Conservation (phyloP, 2,113 vertebrate genomes). For the Lepus timidus region DNA sequence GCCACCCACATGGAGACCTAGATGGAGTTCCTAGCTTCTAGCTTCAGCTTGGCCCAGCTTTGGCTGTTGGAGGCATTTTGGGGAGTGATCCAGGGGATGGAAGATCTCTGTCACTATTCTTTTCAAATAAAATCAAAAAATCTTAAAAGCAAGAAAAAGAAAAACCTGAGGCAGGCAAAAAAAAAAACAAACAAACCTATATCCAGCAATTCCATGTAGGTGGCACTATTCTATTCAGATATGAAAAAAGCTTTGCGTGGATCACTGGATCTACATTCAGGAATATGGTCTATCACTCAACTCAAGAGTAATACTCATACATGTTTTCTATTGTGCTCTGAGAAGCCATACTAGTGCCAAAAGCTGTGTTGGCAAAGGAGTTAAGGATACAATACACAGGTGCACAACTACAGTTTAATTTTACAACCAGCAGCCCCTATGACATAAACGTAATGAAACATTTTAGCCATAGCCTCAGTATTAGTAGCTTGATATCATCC, state of each 20-base stretch:
- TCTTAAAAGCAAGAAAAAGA: too few species aligned
- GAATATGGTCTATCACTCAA: neutral
- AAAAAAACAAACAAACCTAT: neutral
- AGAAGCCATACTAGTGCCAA: neutral
- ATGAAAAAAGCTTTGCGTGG: neutral
- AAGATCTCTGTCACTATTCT: too few species aligned
- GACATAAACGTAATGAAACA: conserved; percentile 3
- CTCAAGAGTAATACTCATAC: neutral
- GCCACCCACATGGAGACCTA: too few species aligned
- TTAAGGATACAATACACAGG: neutral
- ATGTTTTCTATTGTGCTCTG: neutral
- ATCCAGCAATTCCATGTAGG: neutral
- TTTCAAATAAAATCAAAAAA: too few species aligned
- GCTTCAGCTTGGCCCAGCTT: too few species aligned
- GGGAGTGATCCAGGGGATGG: too few species aligned
- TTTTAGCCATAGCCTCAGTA: neutral
- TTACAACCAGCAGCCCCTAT: conserved; percentile 31
- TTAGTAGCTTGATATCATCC: neutral
- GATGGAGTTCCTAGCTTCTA: too few species aligned
- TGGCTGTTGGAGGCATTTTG: too few species aligned
- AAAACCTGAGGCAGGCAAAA: neutral
- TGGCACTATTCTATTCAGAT: neutral
- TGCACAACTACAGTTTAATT: neutral
- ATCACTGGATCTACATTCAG: neutral
- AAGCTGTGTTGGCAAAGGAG: neutral